Evolutionary conservation across 2,113 vertebrate species (phyloP).

Genomic region (Calidris pygmaea): DNA sequence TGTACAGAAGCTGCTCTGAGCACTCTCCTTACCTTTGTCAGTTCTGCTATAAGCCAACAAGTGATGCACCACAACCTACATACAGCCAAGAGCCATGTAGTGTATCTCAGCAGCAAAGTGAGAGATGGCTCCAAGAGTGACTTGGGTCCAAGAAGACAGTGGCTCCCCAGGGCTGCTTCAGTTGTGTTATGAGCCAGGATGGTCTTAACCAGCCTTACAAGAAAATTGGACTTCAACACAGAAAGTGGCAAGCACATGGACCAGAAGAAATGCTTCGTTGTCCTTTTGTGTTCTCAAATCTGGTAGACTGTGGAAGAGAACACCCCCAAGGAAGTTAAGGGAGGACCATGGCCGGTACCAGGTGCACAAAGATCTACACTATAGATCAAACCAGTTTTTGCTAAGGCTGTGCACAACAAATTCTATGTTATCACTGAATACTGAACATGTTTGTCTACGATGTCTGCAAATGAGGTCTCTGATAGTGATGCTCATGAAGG

Average conservation of each 20-base stretch:
- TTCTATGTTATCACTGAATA: background rate
- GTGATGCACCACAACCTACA: background rate
- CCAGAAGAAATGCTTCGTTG: background rate
- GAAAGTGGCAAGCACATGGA: fast-evolving
- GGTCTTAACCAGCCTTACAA: background rate
- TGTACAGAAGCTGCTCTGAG: background rate
- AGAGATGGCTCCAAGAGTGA: background rate
- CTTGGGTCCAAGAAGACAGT: background rate
- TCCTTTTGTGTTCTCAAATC: background rate
- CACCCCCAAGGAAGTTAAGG: background rate
- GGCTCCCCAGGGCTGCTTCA: background rate
- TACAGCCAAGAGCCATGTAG: background rate
- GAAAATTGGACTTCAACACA: background rate
- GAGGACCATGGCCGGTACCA: background rate
- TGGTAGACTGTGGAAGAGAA: background rate
- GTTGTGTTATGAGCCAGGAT: background rate
- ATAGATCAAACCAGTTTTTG: background rate
- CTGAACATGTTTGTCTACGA: background rate
- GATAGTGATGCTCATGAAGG: background rate
- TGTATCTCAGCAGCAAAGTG: background rate
- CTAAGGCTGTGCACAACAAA: background rate
- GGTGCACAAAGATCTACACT: background rate
- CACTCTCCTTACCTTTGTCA: background rate
- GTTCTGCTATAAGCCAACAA: background rate
- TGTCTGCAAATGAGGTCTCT: background rate